These are phyloP conservation scores for Antedon bifida DNA, from an alignment of 35 echinoderm and acorn worm genomes.

Conservation along the genomic window DNA sequence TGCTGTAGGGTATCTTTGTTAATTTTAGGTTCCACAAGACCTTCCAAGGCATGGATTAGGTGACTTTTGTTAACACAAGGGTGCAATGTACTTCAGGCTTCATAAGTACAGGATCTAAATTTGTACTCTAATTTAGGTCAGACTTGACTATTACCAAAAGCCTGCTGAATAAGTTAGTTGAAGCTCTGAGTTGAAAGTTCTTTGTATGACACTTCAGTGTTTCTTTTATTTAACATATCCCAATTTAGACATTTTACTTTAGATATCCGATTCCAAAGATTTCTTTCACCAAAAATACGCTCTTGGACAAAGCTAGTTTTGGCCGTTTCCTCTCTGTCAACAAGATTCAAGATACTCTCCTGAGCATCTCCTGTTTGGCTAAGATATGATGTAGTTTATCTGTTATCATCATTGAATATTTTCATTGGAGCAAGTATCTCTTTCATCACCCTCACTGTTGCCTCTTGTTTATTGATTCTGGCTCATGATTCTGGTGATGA, in stretches of 20 bases:
- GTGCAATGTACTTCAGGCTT: no score
- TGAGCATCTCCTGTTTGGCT: slow-evolving; percentile 19
- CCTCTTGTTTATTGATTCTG: slow-evolving; percentile 1
- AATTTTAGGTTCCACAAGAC: no score
- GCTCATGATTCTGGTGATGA: slow-evolving; percentile 11
- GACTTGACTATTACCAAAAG: slow-evolving; percentile 22
- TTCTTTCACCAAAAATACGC: slow-evolving; percentile 9
- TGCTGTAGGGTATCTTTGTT: no score
- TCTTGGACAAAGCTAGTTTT: slow-evolving; percentile 9
- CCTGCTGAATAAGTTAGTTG: slow-evolving; percentile 12
- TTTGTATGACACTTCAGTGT: slow-evolving; percentile 3
- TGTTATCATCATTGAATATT: background rate
- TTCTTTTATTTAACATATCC: slow-evolving; percentile 9
- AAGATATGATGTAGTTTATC: slow-evolving; percentile 1
- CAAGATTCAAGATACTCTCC: slow-evolving; percentile 15
- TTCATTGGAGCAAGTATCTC: slow-evolving; percentile 3
- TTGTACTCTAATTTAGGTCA: background rate
- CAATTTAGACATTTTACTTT: slow-evolving; percentile 17
- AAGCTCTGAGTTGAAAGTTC: slow-evolving; percentile 23
- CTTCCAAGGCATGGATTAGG: no score
- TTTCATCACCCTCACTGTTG: slow-evolving; percentile 1
- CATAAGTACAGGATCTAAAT: no score
- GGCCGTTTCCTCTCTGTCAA: background rate
- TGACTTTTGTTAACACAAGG: no score
- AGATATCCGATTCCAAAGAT: slow-evolving; percentile 21